Percentiles rank a stretch among this genome's conserved stretches.
Evolutionary conservation across 30 jellyfish, hydroid and myxozoan genomes (phyloP).

Genomic region (Catostylus mosaicus): DNA sequence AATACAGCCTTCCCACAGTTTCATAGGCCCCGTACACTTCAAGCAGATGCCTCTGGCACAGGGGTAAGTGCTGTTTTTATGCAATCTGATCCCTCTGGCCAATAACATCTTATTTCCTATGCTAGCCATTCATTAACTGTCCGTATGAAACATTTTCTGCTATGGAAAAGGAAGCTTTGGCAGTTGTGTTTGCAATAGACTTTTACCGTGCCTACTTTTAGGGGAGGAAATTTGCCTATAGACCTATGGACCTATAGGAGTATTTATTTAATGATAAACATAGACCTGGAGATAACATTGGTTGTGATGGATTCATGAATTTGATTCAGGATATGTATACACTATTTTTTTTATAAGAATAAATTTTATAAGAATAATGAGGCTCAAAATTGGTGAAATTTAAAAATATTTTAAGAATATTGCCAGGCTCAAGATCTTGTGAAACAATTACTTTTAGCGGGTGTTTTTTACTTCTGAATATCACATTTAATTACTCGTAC

Average conservation of each 20-base stretch:
- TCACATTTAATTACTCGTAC: too few species aligned
- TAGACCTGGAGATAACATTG: too few species aligned
- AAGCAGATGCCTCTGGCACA: conserved; percentile 49
- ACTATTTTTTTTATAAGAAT: too few species aligned
- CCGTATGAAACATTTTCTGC: conserved; percentile 13
- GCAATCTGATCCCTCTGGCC: conserved; percentile 23
- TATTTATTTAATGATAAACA: conserved; percentile 26
- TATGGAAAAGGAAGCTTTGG: too few species aligned
- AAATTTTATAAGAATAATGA: too few species aligned
- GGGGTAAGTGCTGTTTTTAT: conserved; percentile 56
- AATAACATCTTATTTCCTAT: conserved; percentile 50
- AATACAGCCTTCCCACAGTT: conserved; percentile 48
- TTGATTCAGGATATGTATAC: too few species aligned
- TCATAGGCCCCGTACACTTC: conserved; percentile 18
- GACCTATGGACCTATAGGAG: conserved; percentile 41
- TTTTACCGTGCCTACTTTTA: neutral
- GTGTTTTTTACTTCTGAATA: too few species aligned
- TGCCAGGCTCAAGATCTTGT: too few species aligned
- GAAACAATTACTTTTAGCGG: too few species aligned
- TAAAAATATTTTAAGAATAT: too few species aligned
- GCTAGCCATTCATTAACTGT: conserved; percentile 46
- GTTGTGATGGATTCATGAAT: too few species aligned
- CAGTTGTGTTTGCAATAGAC: conserved; percentile 31
- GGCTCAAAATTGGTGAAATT: too few species aligned
- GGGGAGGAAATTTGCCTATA: neutral